Conservation (phyloP, 2,888 invertebrate genomes). For the Orgyia antiqua region DNA sequence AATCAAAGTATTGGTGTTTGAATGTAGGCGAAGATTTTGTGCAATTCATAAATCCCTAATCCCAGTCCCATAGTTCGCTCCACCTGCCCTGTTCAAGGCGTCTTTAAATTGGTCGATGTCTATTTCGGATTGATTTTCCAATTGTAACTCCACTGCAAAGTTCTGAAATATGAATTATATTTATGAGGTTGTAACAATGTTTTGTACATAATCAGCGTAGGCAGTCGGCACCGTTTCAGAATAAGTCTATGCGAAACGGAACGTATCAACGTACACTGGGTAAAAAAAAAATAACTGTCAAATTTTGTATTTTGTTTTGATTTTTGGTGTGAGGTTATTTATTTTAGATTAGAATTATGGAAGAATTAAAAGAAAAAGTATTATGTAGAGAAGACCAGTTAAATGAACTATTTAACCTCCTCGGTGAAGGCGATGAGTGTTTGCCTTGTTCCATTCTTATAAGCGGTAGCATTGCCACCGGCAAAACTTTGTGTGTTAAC, state of each 20-base stretch:
- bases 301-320: too few species aligned
- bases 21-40: constrained; percentile 30
- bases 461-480: constrained; percentile 90
- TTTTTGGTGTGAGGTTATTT: too few species aligned
- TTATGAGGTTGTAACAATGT: too few species aligned
- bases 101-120: constrained; percentile 83
- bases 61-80: constrained; percentile 89
- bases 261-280: too few species aligned
- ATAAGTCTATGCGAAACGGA: neutral
- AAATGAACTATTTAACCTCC: constrained; percentile 63
- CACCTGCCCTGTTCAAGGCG: constrained; percentile 84
- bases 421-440: constrained; percentile 78
- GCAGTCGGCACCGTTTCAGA: neutral
- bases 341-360: constrained; percentile 67
- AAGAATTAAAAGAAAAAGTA: constrained; percentile 62
- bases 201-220: neutral
- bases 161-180: constrained; percentile 75
- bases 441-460: constrained; percentile 85
- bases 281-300: too few species aligned
- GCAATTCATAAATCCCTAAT: constrained; percentile 80
- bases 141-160: constrained; percentile 86
- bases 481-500: constrained; percentile 85
- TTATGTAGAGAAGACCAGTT: constrained; percentile 72
- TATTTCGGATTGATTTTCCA: constrained; percentile 83
- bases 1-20: constrained; percentile 34